These are phyloP conservation scores for Okapia johnstoni DNA, from an alignment of 2,113 vertebrate genomes.

Conservation along the genomic window DNA sequence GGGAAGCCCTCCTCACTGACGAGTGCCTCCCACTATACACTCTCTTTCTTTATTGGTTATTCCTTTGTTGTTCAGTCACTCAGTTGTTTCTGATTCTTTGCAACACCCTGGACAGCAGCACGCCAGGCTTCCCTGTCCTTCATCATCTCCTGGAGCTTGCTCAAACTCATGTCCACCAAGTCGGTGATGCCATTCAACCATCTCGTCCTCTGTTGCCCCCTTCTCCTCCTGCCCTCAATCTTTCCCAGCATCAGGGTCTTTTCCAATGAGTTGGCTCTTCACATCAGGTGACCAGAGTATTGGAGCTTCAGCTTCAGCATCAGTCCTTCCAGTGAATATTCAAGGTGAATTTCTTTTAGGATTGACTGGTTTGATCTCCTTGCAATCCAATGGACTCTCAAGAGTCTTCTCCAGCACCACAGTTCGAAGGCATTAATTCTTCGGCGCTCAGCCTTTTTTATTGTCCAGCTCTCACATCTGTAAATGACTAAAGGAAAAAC, in stretches of 20 bases:
- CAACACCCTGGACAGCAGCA: background rate
- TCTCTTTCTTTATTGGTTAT: background rate
- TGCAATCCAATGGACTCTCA: background rate
- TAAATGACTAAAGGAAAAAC: background rate
- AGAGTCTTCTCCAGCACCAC: background rate
- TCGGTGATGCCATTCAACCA: background rate
- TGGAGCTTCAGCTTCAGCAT: background rate
- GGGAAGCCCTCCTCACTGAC: background rate
- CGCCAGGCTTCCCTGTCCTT: background rate
- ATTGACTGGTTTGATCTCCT: background rate
- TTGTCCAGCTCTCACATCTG: background rate
- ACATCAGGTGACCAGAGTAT: background rate
- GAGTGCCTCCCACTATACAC: background rate
- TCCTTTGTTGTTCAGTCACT: background rate
- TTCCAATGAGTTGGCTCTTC: background rate
- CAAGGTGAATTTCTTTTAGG: background rate
- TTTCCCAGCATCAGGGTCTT: background rate
- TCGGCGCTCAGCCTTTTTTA: accelerated
- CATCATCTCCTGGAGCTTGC: background rate
- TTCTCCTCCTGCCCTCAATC: background rate
- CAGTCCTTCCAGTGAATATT: background rate
- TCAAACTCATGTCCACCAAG: background rate
- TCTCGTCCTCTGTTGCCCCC: background rate
- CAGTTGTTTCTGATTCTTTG: background rate
- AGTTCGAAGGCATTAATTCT: background rate